Conservation (phyloP, 2,888 invertebrate species). For the Leucoma salicis region DNA sequence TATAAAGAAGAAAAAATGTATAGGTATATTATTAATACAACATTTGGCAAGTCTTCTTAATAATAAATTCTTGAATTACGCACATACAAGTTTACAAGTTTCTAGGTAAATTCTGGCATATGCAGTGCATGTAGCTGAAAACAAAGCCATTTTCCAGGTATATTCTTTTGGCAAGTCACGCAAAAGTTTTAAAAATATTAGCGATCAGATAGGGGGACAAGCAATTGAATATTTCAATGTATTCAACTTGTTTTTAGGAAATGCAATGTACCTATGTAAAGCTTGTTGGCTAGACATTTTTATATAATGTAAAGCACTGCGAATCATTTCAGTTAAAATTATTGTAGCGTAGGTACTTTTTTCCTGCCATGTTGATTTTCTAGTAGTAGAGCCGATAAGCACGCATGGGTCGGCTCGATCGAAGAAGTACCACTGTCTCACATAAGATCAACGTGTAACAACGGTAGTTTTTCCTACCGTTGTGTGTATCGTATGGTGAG, state of each 20-base stretch:
- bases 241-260: slow-evolving; percentile 31
- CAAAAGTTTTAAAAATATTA: slow-evolving; percentile 48
- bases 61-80: slow-evolving; percentile 29
- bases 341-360: too few relatives aligned
- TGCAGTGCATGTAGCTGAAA: slow-evolving; percentile 37
- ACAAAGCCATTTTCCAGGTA: slow-evolving; percentile 48
- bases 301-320: slow-evolving; percentile 18
- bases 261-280: slow-evolving; percentile 18
- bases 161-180: slow-evolving; percentile 42
- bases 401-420: too few relatives aligned
- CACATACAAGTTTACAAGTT: slow-evolving; percentile 12
- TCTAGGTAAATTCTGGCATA: slow-evolving; percentile 23
- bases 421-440: too few relatives aligned
- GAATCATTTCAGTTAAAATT: too few relatives aligned
- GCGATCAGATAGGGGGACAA: slow-evolving; percentile 44
- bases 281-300: slow-evolving; percentile 29
- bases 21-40: not conserved
- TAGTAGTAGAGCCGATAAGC: too few relatives aligned
- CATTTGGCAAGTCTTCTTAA: slow-evolving; percentile 21
- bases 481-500: too few relatives aligned
- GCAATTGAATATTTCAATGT: slow-evolving; percentile 52
- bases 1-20: too few relatives aligned
- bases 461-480: too few relatives aligned
- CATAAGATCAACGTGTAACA: too few relatives aligned
- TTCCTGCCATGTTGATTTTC: too few relatives aligned